Evolutionary conservation across 1,140 invertebrate species (phyloP).

Genomic region (Drosophila kohkoa): DNA sequence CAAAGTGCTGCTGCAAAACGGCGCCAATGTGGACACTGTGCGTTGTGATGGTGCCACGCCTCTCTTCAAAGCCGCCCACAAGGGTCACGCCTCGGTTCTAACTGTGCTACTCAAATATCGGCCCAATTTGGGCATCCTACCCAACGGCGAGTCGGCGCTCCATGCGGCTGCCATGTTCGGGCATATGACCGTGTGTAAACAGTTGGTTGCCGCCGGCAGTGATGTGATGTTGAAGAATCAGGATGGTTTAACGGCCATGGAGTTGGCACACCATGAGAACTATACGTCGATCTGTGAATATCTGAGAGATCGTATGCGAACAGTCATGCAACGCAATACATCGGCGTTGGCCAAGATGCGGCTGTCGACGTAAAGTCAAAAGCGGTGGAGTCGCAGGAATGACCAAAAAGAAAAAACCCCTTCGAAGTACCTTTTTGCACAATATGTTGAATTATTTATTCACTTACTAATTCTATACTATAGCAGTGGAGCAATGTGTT

Average conservation of each 20-base stretch:
- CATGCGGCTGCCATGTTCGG: slow-evolving; percentile 96
- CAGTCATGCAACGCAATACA: slow-evolving; percentile 53
- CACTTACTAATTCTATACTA: slow-evolving; percentile 20
- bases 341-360: slow-evolving; percentile 51
- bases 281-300: slow-evolving; percentile 81
- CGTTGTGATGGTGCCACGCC: slow-evolving; percentile 96
- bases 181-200: slow-evolving; percentile 91
- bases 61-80: slow-evolving; percentile 96
- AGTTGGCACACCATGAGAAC: slow-evolving; percentile 86
- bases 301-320: slow-evolving; percentile 73
- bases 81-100: slow-evolving; percentile 95
- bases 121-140: slow-evolving; percentile 91
- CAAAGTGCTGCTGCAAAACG: slow-evolving; percentile 90
- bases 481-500: slow-evolving; percentile 18
- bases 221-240: slow-evolving; percentile 89
- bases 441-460: slow-evolving; percentile 67
- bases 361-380: slow-evolving; percentile 57
- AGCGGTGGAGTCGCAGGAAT: background rate
- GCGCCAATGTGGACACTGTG: slow-evolving; percentile 92
- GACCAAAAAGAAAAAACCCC: slow-evolving; percentile 47
- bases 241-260: slow-evolving; percentile 89
- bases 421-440: slow-evolving; percentile 76
- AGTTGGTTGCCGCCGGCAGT: slow-evolving; percentile 90
- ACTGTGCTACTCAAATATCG: slow-evolving; percentile 93
- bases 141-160: slow-evolving; percentile 95